These are phyloP conservation scores for Saxidomus purpurata DNA, from an alignment of 1,140 invertebrate genomes.

Conservation along the genomic window DNA sequence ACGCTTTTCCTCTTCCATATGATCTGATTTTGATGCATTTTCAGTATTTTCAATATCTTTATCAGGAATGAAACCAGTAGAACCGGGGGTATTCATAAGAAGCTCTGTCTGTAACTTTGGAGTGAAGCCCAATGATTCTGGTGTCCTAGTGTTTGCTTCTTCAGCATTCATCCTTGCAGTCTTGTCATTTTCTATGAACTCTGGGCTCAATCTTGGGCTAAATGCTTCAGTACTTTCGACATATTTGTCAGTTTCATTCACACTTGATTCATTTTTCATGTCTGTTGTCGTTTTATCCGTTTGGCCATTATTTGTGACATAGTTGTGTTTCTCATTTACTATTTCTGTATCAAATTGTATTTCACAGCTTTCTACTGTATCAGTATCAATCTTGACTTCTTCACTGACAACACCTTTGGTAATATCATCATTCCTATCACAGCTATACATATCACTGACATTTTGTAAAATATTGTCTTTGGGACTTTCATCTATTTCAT, in stretches of 20 bases:
- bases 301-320: neutral
- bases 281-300: neutral
- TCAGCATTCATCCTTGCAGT: slow-evolving; percentile 53
- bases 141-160: neutral
- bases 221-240: slow-evolving; percentile 12
- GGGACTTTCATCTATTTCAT: neutral
- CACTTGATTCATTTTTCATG: neutral
- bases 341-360: neutral
- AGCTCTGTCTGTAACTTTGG: neutral
- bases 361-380: neutral
- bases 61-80: neutral
- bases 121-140: slow-evolving; percentile 12
- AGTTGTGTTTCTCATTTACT: neutral
- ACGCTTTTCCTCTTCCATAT: neutral
- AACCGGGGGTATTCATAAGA: neutral
- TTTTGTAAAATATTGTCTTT: neutral
- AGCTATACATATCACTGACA: neutral
- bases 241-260: neutral
- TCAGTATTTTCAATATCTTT: neutral
- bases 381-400: neutral
- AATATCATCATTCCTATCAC: neutral
- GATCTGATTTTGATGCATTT: neutral
- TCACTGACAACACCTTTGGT: neutral
- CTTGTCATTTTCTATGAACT: neutral
- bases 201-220: neutral